These are phyloP conservation scores for Clitarchus hookeri DNA, from an alignment of 2,888 invertebrate genomes.

Conservation along the genomic window DNA sequence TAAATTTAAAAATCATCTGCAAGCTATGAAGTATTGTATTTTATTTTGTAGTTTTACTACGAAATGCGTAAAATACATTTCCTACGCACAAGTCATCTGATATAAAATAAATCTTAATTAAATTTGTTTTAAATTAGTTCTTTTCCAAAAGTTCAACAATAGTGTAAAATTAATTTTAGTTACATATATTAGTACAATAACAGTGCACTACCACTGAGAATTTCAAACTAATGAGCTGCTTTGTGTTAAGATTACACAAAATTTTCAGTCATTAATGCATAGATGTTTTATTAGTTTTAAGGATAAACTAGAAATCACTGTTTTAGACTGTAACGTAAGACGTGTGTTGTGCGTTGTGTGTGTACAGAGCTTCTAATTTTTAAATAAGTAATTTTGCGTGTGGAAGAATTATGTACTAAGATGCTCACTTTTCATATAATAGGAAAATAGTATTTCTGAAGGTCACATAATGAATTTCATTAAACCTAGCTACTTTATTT, in stretches of 20 bases:
- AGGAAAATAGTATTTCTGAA: neutral
- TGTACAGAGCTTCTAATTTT: neutral
- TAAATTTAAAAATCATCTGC: no score
- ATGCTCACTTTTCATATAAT: neutral
- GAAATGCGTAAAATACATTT: neutral
- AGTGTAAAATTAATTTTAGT: neutral
- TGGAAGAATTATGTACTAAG: neutral
- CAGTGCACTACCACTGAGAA: neutral
- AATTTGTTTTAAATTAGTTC: neutral
- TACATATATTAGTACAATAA: no score
- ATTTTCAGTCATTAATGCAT: neutral
- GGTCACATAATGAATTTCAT: neutral
- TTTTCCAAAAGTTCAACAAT: no score
- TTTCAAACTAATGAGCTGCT: neutral
- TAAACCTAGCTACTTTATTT: neutral
- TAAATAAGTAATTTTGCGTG: neutral
- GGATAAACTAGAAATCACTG: neutral
- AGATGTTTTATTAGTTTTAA: neutral
- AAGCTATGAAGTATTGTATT: no score
- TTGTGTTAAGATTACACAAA: neutral
- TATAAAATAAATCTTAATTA: neutral
- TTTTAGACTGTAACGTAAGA: neutral
- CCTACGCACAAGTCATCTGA: neutral
- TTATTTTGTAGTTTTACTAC: no score
- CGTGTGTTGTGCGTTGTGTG: conserved; percentile 5